Conservation (phyloP, 2,888 invertebrate species). For the Aphelenchoides bicaudatus region DNA sequence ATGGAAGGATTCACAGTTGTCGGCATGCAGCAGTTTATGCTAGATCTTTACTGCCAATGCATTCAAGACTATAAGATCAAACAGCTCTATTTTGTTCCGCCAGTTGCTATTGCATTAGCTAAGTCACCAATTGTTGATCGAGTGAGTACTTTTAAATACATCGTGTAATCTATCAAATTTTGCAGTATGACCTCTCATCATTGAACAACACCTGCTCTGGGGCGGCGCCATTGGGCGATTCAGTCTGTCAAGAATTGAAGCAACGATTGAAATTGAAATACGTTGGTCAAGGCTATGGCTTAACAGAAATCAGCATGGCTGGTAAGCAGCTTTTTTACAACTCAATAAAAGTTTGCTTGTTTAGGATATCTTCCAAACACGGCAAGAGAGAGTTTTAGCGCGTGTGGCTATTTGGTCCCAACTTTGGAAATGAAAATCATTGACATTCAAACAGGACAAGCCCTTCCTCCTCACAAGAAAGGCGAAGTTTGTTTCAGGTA, state of each 20-base stretch:
- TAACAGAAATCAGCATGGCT: too few relatives aligned
- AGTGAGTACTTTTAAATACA: too few relatives aligned
- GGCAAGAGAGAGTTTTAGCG: conserved; percentile 10
- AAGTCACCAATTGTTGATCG: conserved; percentile 69
- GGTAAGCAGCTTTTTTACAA: neutral
- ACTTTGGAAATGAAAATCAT: conserved; percentile 44
- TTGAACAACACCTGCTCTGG: conserved; percentile 65
- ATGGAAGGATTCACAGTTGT: conserved; percentile 46
- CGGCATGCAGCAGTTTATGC: conserved; percentile 49
- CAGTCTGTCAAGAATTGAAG: conserved; percentile 50
- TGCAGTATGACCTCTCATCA: conserved; percentile 74
- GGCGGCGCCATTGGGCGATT: conserved; percentile 55
- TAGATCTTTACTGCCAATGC: conserved; percentile 42
- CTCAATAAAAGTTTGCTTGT: neutral
- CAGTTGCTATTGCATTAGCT: conserved; percentile 74
- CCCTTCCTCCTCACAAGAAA: conserved; percentile 61
- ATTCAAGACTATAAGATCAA: conserved; percentile 43
- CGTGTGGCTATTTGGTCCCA: conserved; percentile 20
- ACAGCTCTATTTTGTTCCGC: conserved; percentile 71
- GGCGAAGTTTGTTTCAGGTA: conserved; percentile 68
- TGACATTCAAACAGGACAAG: conserved; percentile 61
- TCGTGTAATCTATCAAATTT: too few relatives aligned
- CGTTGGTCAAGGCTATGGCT: conserved; percentile 27
- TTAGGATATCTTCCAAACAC: neutral
- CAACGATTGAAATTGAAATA: conserved; percentile 39